Base-by-base conservation (phyloP, 2,113 vertebrate species). In the Meles meles region DNA sequence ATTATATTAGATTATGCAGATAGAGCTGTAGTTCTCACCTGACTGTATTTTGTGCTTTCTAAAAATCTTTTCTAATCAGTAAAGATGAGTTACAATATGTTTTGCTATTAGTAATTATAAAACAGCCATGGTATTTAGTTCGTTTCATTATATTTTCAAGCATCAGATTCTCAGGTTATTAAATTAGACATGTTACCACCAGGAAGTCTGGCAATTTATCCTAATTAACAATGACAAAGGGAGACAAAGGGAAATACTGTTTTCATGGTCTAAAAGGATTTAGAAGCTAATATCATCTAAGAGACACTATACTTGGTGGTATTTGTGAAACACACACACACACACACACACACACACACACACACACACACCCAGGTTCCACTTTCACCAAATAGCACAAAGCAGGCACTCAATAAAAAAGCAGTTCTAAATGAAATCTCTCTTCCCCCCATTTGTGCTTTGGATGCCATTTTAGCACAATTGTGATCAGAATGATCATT, bases 71-170 rank as follows among this genome's bases (percentile, higher is more conserved):
- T 67, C 69, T 97, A 96, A 98, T 97, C 95, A 96, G 94, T 69
- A 88, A 92, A 97, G 90, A 97, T 97, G 97, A 88, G 80, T 88
- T 95, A 95, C 84, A 98, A 97, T 97, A 96, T 90, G 87, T 95
- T 97, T 97, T 96, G 81, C 92, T 94, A 95, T 92, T 84, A 88
- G 63, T 97, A 92, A 97, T 97, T 97, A 95, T 96, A 94, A 97
- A 97, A 95, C 6, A 7, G 76, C 71, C 90, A 87, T 37, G 69
- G 57, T 93, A 97, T 93, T 98, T 98, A 97, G 95, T 92, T 96
- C 90, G 61, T 96, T 97, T 97, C 96, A 98, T 98, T 97, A 96
- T 95, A 98, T 93, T 97, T 95, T 97, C 95, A 76, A 97, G 98
- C 84, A 92, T 95, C 90, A 97, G 74, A 72, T 92, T 96, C 93